Evolutionary conservation across 2,113 vertebrate genomes (phyloP).

Genomic region (Cephalopterus ornatus): DNA sequence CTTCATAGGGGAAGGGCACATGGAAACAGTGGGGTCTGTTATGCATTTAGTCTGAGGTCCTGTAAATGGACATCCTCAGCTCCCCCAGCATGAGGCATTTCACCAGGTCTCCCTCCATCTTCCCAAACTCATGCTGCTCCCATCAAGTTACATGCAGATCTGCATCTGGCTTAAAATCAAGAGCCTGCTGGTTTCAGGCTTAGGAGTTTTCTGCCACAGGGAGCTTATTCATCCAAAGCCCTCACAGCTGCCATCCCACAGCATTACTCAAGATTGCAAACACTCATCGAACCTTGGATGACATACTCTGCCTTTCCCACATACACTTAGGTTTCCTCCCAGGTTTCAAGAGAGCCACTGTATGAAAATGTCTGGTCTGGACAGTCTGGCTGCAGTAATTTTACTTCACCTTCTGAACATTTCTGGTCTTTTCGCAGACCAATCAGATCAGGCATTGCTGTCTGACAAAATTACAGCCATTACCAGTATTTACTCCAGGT

Average conservation of each 20-base stretch:
- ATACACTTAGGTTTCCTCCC: neutral
- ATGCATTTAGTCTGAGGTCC: neutral
- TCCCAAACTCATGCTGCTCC: neutral
- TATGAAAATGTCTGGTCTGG: neutral
- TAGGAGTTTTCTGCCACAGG: neutral
- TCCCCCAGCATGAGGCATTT: neutral
- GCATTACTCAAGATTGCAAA: neutral
- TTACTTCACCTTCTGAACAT: neutral
- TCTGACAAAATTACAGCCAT: neutral
- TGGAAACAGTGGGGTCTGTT: fast-evolving
- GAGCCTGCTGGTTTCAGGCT: neutral
- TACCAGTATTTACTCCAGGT: neutral
- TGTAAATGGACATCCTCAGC: neutral
- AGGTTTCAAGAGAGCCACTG: neutral
- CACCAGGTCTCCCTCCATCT: neutral
- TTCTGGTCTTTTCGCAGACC: neutral
- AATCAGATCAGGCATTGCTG: neutral
- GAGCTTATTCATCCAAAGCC: neutral
- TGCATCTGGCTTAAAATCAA: neutral
- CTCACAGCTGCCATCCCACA: neutral
- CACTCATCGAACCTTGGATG: neutral
- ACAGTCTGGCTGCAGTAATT: neutral
- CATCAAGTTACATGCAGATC: neutral
- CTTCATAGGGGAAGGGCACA: neutral
- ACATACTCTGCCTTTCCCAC: neutral